Conservation (phyloP, 1,140 invertebrate species). For the Cydia splendana region DNA sequence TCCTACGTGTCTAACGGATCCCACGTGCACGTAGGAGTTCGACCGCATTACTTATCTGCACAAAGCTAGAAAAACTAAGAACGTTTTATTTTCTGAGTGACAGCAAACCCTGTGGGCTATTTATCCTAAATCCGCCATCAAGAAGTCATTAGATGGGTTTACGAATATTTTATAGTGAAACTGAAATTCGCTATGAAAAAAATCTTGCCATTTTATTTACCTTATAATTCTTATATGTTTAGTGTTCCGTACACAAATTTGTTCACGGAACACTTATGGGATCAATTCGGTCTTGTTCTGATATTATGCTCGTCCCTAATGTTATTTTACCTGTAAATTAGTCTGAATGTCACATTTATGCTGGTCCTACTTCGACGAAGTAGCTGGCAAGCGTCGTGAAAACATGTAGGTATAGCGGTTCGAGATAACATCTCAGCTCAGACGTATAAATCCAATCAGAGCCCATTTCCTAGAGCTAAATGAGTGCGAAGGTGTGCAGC, state of each 20-base stretch:
- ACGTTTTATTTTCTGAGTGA: background rate
- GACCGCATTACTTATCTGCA: background rate
- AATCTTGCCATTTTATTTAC: no score
- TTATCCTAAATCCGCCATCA: background rate
- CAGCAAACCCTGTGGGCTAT: background rate
- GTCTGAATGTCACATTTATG: background rate
- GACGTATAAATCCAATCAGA: constrained; percentile 24
- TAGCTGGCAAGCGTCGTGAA: background rate
- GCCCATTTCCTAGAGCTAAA: constrained; percentile 24
- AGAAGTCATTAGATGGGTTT: no score
- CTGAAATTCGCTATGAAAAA: no score
- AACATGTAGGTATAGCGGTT: background rate
- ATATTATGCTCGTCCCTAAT: no score
- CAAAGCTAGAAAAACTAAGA: background rate
- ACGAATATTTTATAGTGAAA: no score
- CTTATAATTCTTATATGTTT: no score
- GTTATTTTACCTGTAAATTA: no score
- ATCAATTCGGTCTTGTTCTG: no score
- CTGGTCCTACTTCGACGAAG: background rate
- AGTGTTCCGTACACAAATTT: no score
- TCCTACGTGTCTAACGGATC: constrained; percentile 13
- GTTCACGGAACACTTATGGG: no score
- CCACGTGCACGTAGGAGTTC: constrained; percentile 7
- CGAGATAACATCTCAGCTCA: background rate
- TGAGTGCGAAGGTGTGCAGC: constrained; percentile 28